These are phyloP conservation scores for Cheilosia urbana DNA, from an alignment of 2,888 invertebrate genomes.

Conservation along the genomic window DNA sequence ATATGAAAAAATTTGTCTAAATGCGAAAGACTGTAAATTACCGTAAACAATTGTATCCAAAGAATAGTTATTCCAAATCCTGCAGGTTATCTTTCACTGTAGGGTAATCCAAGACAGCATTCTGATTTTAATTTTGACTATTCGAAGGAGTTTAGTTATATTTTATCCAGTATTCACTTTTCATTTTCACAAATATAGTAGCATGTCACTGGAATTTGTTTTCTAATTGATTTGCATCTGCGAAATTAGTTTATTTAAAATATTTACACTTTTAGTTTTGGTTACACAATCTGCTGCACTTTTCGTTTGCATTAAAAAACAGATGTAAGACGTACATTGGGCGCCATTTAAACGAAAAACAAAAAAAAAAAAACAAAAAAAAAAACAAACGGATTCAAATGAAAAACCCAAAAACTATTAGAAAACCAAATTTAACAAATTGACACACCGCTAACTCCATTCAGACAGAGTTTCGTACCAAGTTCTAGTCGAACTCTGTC, in stretches of 20 bases:
- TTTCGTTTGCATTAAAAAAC: slow-evolving; percentile 3
- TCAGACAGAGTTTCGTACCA: slow-evolving; percentile 82
- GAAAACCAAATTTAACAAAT: slow-evolving; percentile 59
- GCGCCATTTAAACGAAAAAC: slow-evolving; percentile 39
- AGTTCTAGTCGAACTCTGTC: slow-evolving; percentile 83
- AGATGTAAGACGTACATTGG: slow-evolving; percentile 16
- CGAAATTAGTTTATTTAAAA: neutral
- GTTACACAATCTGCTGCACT: slow-evolving; percentile 1
- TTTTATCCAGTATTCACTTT: slow-evolving; percentile 46
- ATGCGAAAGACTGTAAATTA: neutral
- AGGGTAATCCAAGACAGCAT: slow-evolving; percentile 42
- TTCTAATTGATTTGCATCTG: neutral
- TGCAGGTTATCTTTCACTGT: neutral
- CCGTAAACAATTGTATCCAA: slow-evolving; percentile 47
- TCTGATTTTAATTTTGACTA: slow-evolving; percentile 5
- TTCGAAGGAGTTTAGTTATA: neutral
- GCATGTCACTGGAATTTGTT: neutral
- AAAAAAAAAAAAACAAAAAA: slow-evolving; percentile 52
- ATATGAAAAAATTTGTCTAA: neutral
- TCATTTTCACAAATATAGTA: slow-evolving; percentile 42
- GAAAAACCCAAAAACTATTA: slow-evolving; percentile 53
- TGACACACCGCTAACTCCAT: slow-evolving; percentile 79
- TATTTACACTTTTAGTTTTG: slow-evolving; percentile 8
- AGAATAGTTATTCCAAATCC: slow-evolving; percentile 37
- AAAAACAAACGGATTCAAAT: neutral